Conservation (phyloP, 2,888 invertebrate genomes). For the Onchidella celtica region DNA sequence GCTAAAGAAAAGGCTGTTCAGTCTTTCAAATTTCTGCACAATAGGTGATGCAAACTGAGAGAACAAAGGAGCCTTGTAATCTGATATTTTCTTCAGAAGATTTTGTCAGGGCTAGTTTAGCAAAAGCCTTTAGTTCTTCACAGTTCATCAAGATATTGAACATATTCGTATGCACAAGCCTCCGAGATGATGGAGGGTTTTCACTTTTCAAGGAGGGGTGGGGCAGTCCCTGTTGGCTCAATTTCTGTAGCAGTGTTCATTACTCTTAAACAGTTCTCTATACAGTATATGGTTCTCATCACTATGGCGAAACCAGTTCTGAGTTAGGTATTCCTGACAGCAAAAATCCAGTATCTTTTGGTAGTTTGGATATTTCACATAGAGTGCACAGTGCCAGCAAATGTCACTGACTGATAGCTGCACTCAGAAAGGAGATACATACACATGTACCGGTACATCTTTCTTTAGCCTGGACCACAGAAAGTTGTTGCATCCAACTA, state of each 20-base stretch:
- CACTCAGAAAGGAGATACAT: conserved; percentile 14
- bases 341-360: conserved; percentile 14
- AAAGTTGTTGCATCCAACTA: conserved; percentile 11
- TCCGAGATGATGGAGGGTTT: conserved; percentile 1
- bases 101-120: background rate
- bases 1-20: conserved; percentile 21
- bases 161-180: conserved; percentile 26
- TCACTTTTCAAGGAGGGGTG: background rate
- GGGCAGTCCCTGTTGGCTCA: background rate
- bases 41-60: conserved; percentile 20
- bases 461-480: conserved; percentile 35
- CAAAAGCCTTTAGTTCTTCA: conserved; percentile 1
- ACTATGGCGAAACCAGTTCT: conserved; percentile 33
- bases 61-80: background rate
- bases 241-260: background rate
- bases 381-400: conserved; percentile 16
- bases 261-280: conserved; percentile 7
- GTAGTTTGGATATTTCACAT: conserved; percentile 3
- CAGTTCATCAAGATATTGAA: conserved; percentile 37
- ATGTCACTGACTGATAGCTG: conserved; percentile 25
- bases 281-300: background rate
- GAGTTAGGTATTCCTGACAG: conserved; percentile 25
- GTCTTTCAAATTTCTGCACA: conserved; percentile 25
- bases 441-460: no score
- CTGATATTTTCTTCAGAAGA: background rate